A percentile compares a stretch with the other conserved stretches of the same genome.
Conservation (phyloP, 2,797 vertebrate genomes). For the Leuciscus waleckii region DNA sequence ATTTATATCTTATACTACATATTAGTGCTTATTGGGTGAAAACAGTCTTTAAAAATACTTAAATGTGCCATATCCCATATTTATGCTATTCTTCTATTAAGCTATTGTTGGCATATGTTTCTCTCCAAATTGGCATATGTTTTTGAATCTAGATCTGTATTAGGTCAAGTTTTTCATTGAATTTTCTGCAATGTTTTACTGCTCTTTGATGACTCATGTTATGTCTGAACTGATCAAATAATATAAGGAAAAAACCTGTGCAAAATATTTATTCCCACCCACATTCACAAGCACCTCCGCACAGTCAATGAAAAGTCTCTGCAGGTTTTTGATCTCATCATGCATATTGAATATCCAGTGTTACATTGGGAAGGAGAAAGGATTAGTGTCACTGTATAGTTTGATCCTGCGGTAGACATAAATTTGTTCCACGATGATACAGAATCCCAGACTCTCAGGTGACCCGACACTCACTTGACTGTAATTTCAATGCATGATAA, state of each 20-base stretch:
- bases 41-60: background rate
- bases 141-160: background rate
- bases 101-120: background rate
- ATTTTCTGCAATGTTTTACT: background rate
- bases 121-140: background rate
- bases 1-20: background rate
- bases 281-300: slow-evolving; percentile 11
- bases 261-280: background rate
- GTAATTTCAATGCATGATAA: slow-evolving; percentile 40
- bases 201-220: slow-evolving; percentile 1
- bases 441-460: slow-evolving; percentile 29
- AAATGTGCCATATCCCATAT: background rate
- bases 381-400: slow-evolving; percentile 49
- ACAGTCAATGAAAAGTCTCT: slow-evolving; percentile 32
- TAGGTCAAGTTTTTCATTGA: background rate
- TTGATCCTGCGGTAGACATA: slow-evolving; percentile 43
- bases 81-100: background rate
- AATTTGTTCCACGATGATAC: slow-evolving; percentile 34
- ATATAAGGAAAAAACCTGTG: slow-evolving; percentile 13
- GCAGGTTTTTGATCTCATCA: slow-evolving; percentile 46
- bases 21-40: background rate
- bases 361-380: slow-evolving; percentile 34
- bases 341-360: slow-evolving; percentile 37
- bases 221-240: slow-evolving; percentile 11
- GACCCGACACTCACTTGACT: slow-evolving; percentile 39